phyloP scores from a whole-genome alignment of 1,140 invertebrate genomes.

The Agrypnia vestita region DNA sequence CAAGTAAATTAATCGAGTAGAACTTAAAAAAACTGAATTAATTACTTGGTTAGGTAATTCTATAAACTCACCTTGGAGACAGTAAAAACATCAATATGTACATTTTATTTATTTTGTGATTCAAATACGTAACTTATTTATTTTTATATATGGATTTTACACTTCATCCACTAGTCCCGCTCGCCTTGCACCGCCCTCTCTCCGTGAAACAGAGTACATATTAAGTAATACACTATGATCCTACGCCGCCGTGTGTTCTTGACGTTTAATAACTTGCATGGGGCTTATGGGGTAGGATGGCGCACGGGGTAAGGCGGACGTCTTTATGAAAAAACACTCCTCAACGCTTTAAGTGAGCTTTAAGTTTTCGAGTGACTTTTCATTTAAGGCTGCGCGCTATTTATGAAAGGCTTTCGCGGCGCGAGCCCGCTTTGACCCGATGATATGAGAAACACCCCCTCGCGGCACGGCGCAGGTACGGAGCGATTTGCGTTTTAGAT shows the following conservation, averaged over 20 bases:
- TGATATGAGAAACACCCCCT: slow-evolving; percentile 22
- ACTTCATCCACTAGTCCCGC: background rate
- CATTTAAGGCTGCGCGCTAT: slow-evolving; percentile 50
- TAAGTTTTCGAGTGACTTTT: slow-evolving; percentile 52
- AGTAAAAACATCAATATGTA: no score
- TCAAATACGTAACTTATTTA: background rate
- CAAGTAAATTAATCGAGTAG: no score
- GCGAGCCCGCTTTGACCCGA: slow-evolving; percentile 24
- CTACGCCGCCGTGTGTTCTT: slow-evolving; percentile 45
- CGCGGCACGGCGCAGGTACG: background rate
- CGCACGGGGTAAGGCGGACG: slow-evolving; percentile 28
- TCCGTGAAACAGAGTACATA: slow-evolving; percentile 27
- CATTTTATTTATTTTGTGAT: no score
- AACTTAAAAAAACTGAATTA: no score
- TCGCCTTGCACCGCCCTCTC: background rate
- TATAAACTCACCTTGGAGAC: no score
- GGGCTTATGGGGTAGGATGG: slow-evolving; percentile 43
- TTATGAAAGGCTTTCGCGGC: slow-evolving; percentile 39
- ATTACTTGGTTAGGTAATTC: no score
- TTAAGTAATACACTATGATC: slow-evolving; percentile 54
- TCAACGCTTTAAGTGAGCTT: slow-evolving; percentile 49
- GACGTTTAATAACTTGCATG: slow-evolving; percentile 57
- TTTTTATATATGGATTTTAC: background rate
- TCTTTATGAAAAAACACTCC: slow-evolving; percentile 53
- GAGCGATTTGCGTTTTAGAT: background rate